Conservation (phyloP, 2,797 vertebrate genomes). For the Mareca penelope region DNA sequence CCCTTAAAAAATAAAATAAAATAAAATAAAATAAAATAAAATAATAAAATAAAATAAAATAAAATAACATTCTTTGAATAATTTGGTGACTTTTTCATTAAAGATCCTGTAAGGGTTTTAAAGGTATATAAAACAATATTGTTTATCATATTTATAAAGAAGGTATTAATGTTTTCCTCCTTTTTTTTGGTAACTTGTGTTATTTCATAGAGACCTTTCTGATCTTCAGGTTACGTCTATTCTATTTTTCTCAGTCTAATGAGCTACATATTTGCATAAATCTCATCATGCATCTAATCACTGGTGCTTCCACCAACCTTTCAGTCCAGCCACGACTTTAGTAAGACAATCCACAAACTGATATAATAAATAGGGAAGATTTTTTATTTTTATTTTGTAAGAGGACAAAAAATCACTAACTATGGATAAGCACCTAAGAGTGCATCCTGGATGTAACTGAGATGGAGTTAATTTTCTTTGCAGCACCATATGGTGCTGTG, state of each 20-base stretch:
- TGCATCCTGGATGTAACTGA: background rate
- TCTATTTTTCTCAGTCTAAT: background rate
- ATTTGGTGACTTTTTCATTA: background rate
- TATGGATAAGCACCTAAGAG: background rate
- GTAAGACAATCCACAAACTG: background rate
- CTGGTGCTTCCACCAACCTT: background rate
- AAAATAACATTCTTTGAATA: background rate
- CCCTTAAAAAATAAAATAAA: background rate
- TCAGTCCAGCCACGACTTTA: background rate
- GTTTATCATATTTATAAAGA: background rate
- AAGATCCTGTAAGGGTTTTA: background rate
- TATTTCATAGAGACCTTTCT: background rate
- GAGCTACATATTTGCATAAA: background rate
- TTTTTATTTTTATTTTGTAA: background rate
- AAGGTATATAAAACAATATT: background rate
- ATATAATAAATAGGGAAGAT: background rate
- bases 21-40: background rate
- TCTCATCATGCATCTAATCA: background rate
- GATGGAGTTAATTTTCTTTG: background rate
- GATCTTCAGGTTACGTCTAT: background rate
- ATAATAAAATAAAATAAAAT: background rate
- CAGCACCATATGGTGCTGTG: accelerated
- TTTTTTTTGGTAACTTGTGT: background rate
- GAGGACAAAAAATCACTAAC: background rate
- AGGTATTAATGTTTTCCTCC: background rate